A percentile compares a stretch with the other conserved stretches of the same genome.
phyloP scores from a whole-genome alignment of 2,888 invertebrate genomes.

The Drosophila kuntzei region DNA sequence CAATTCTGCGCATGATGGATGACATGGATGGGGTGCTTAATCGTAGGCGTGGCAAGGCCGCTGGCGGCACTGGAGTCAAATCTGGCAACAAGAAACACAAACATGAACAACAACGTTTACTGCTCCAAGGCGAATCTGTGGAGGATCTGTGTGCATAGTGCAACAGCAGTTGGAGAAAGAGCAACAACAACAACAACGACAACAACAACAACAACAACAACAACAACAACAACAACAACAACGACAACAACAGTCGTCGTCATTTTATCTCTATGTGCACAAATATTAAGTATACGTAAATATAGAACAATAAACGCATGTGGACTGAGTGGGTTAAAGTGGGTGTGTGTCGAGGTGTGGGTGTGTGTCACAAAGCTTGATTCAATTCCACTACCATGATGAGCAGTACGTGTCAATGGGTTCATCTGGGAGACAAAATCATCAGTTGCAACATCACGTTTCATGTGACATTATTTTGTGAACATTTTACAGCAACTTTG shows the following conservation, averaged over 20 bases:
- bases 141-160: slow-evolving; percentile 84
- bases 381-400: slow-evolving; percentile 48
- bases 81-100: slow-evolving; percentile 79
- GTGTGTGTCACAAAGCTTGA: slow-evolving; percentile 8
- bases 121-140: slow-evolving; percentile 84
- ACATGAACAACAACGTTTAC: slow-evolving; percentile 79
- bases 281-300: slow-evolving; percentile 65
- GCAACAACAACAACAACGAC: no score
- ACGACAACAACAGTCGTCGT: background rate
- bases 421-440: slow-evolving; percentile 19
- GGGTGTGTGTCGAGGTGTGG: background rate
- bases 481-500: slow-evolving; percentile 28
- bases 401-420: slow-evolving; percentile 51
- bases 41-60: slow-evolving; percentile 77
- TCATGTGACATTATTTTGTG: slow-evolving; percentile 33
- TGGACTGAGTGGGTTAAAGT: background rate
- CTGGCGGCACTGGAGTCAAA: slow-evolving; percentile 62
- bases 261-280: slow-evolving; percentile 61
- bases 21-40: slow-evolving; percentile 85
- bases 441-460: slow-evolving; percentile 37
- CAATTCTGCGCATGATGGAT: slow-evolving; percentile 85
- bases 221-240: no score
- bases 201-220: no score
- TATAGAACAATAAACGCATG: slow-evolving; percentile 33
- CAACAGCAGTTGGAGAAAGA: background rate